These are phyloP conservation scores for Lemur catta DNA, from an alignment of 2,797 vertebrate genomes.

Conservation along the genomic window DNA sequence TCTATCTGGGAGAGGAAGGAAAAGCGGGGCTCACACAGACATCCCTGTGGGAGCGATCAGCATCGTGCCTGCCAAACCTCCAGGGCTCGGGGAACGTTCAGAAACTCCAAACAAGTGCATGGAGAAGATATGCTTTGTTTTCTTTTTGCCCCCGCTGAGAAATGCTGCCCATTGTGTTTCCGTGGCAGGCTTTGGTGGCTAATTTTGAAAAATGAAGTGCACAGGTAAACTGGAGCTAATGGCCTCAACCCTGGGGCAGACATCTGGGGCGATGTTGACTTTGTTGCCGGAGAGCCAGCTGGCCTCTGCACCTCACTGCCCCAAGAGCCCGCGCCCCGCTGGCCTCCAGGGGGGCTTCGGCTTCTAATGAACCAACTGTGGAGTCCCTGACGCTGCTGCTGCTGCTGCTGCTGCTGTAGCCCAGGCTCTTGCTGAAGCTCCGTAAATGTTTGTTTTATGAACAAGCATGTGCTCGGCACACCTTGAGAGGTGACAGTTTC, in stretches of 20 bases:
- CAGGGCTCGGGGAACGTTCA: constrained; percentile 46
- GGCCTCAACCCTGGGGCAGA: constrained; percentile 72
- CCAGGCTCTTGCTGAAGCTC: not conserved
- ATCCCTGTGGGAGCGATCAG: constrained; percentile 71
- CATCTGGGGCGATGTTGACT: constrained; percentile 75
- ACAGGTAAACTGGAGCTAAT: constrained; percentile 79
- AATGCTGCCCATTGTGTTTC: constrained; percentile 72
- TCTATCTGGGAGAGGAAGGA: constrained; percentile 52
- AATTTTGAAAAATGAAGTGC: constrained; percentile 78
- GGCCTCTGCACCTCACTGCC: not conserved
- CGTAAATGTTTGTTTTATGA: constrained; percentile 58
- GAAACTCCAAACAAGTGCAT: constrained; percentile 72
- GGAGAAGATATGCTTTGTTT: constrained; percentile 71
- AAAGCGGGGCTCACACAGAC: constrained; percentile 37
- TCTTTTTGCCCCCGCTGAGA: constrained; percentile 66
- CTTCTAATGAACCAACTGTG: constrained; percentile 52
- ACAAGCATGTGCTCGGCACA: not conserved
- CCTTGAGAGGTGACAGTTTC: not conserved
- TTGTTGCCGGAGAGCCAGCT: constrained; percentile 67
- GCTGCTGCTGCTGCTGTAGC: not conserved
- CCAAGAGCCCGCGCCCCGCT: not conserved
- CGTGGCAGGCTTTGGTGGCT: constrained; percentile 65
- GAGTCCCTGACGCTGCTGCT: not conserved
- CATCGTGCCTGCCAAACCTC: not conserved
- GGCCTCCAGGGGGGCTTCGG: constrained; percentile 44